Percentiles rank a stretch among this genome's conserved stretches.
phyloP scores from a whole-genome alignment of 92 coral and sea anemone species.

The Parazoanthus swiftii region DNA sequence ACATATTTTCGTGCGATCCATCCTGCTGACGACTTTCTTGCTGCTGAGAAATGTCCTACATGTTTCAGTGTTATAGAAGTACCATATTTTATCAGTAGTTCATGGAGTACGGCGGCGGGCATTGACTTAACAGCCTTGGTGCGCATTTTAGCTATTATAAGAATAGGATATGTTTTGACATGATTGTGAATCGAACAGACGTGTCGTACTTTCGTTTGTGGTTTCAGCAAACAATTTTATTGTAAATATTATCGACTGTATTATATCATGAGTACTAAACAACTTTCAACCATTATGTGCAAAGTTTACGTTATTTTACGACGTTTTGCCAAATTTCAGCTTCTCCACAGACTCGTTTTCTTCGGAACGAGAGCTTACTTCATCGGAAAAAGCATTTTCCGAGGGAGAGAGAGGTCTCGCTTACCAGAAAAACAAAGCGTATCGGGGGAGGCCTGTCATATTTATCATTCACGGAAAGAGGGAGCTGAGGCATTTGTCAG shows the following conservation, averaged over 20 bases:
- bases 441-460: too few relatives aligned
- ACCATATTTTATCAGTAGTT: neutral
- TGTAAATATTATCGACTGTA: neutral
- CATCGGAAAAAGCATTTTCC: too few relatives aligned
- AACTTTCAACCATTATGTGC: neutral
- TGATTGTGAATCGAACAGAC: neutral
- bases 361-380: too few relatives aligned
- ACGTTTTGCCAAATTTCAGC: neutral
- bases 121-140: too few relatives aligned
- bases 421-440: too few relatives aligned
- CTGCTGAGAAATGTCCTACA: conserved; percentile 14
- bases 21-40: neutral
- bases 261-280: too few relatives aligned
- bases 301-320: neutral
- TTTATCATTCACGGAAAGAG: neutral
- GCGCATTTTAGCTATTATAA: neutral
- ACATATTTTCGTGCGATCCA: conserved; percentile 9
- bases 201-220: neutral
- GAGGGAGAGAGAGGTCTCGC: too few relatives aligned
- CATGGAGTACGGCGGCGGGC: too few relatives aligned
- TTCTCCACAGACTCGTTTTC: too few relatives aligned
- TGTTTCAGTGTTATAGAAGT: neutral
- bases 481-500: too few relatives aligned
- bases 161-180: neutral
- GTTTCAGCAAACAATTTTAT: neutral